A percentile compares a stretch with the other conserved stretches of the same genome.
These are phyloP conservation scores for Entomobrya proxima DNA, from an alignment of 2,888 invertebrate species.

Conservation along the genomic window DNA sequence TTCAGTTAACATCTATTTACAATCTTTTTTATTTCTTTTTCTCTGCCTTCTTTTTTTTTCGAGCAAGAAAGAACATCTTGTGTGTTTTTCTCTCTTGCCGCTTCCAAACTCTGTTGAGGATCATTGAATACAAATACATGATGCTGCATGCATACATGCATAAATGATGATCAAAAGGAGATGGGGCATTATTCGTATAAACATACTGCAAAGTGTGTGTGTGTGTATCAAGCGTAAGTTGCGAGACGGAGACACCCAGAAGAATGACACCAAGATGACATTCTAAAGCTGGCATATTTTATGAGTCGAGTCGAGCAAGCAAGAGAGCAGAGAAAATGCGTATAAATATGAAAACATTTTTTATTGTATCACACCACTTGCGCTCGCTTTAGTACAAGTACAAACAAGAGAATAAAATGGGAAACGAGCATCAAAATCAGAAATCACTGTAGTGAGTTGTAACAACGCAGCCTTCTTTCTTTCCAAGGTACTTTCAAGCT, in stretches of 20 bases:
- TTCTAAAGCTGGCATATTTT: conserved; percentile 13
- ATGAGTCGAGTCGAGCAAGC: not conserved
- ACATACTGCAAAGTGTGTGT: not conserved
- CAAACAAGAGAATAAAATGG: not conserved
- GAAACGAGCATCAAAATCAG: not conserved
- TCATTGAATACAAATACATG: conserved; percentile 2
- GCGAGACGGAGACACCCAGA: conserved; percentile 10
- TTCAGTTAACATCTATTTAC: conserved; percentile 41
- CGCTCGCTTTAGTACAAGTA: not conserved
- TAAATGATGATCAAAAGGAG: too few species aligned
- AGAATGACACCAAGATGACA: conserved; percentile 27
- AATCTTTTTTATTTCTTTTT: not conserved
- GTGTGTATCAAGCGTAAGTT: not conserved
- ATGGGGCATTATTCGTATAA: too few species aligned
- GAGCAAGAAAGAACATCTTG: conserved; percentile 7
- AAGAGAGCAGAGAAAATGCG: not conserved
- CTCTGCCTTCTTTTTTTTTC: not conserved
- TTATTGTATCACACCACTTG: not conserved
- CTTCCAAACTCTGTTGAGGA: not conserved
- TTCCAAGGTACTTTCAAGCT: not conserved
- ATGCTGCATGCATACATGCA: not conserved
- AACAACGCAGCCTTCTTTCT: not conserved
- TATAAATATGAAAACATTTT: conserved; percentile 4
- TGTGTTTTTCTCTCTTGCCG: not conserved
- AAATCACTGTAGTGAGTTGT: conserved; percentile 7